Evolutionary conservation across 2,888 invertebrate genomes (phyloP).

Genomic region (Sinopyrophorus schimmeli): DNA sequence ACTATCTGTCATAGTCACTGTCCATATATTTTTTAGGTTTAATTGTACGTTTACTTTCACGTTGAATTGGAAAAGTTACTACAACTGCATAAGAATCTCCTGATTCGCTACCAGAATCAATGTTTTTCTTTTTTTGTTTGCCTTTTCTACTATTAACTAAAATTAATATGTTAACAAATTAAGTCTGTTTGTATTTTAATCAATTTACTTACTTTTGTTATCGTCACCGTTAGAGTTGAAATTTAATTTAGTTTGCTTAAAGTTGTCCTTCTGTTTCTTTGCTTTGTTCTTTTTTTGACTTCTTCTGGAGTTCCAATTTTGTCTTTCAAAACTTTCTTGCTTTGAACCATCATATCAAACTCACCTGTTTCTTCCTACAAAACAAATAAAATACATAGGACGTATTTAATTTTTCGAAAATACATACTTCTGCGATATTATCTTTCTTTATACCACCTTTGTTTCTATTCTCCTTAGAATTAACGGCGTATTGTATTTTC

Average conservation of each 20-base stretch:
- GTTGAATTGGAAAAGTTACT: too few species aligned
- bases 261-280: conserved; percentile 61
- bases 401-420: too few species aligned
- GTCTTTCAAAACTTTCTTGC: conserved; percentile 60
- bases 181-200: too few species aligned
- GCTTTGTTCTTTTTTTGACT: conserved; percentile 55
- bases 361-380: conserved; percentile 63
- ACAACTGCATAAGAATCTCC: too few species aligned
- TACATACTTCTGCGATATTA: conserved; percentile 51
- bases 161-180: too few species aligned
- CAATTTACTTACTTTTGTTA: conserved; percentile 47
- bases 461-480: conserved; percentile 58
- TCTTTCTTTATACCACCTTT: conserved; percentile 65
- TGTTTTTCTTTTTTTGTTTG: too few species aligned
- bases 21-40: too few species aligned
- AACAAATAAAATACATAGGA: conserved; percentile 25
- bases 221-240: conserved; percentile 57
- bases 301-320: conserved; percentile 59
- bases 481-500: conserved; percentile 72
- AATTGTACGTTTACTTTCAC: too few species aligned
- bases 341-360: conserved; percentile 65
- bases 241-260: conserved; percentile 74
- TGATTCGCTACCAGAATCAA: too few species aligned
- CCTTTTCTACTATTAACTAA: too few species aligned
- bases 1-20: too few species aligned